Evolutionary conservation across 1,140 invertebrate genomes (phyloP).

Genomic region (Ceratosolen fusciceps): DNA sequence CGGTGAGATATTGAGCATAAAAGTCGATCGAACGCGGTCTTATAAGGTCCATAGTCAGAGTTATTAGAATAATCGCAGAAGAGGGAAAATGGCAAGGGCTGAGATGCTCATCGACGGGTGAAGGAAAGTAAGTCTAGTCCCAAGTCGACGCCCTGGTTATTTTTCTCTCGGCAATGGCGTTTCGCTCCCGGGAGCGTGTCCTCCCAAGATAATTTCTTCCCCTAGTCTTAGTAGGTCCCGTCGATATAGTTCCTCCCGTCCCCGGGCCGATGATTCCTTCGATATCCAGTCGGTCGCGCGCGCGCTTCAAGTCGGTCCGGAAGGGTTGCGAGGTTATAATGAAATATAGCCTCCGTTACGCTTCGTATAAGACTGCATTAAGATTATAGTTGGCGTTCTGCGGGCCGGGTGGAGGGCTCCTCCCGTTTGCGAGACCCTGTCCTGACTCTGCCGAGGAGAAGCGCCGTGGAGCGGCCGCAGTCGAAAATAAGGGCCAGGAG

Average conservation of each 20-base stretch:
- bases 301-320: slow-evolving; percentile 61
- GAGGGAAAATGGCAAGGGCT: background rate
- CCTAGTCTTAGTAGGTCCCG: slow-evolving; percentile 13
- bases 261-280: slow-evolving; percentile 36
- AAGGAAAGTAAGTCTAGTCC: background rate
- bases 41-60: background rate
- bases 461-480: slow-evolving; percentile 51
- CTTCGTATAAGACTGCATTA: slow-evolving; percentile 72
- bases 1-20: background rate
- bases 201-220: slow-evolving; percentile 45
- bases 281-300: slow-evolving; percentile 47
- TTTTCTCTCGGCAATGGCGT: background rate
- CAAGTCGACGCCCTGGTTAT: background rate
- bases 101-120: background rate
- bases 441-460: slow-evolving; percentile 33
- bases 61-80: background rate
- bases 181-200: slow-evolving; percentile 12
- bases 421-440: slow-evolving; percentile 38
- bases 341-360: slow-evolving; percentile 71
- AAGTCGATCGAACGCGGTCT: background rate
- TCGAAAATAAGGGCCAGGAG: slow-evolving; percentile 39
- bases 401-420: slow-evolving; percentile 18
- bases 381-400: slow-evolving; percentile 69
- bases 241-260: slow-evolving; percentile 47
- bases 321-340: slow-evolving; percentile 71